Evolutionary conservation across 2,113 vertebrate genomes (phyloP).

Genomic region (Thryonomys swinderianus): DNA sequence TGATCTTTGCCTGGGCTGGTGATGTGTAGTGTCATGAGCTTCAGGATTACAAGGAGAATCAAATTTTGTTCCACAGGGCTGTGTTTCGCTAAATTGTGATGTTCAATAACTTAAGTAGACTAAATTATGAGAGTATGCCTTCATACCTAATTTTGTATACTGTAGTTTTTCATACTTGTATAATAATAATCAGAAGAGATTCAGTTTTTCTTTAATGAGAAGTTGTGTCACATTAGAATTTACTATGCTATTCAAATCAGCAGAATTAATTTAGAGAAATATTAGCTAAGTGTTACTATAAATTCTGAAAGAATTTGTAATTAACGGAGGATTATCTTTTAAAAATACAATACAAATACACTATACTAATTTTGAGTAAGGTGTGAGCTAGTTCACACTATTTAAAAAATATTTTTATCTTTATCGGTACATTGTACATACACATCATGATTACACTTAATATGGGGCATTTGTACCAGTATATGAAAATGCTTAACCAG

Average conservation of each 20-base stretch:
- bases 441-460: no score
- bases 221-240: neutral
- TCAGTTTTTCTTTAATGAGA: neutral
- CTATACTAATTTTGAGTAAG: neutral
- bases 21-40: neutral
- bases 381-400: neutral
- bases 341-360: neutral
- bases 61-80: neutral
- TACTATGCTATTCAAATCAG: neutral
- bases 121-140: neutral
- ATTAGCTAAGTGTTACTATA: neutral
- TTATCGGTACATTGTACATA: no score
- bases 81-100: neutral
- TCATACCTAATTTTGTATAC: neutral
- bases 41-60: neutral
- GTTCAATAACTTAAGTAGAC: neutral
- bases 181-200: neutral
- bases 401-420: no score
- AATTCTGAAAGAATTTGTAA: neutral
- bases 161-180: neutral
- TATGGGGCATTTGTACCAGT: no score
- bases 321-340: neutral
- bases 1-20: neutral
- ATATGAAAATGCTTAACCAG: constrained; percentile 25
- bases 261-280: neutral